Evolutionary conservation across 2,797 vertebrate species (phyloP).

Genomic region (Cheracebus regulus): DNA sequence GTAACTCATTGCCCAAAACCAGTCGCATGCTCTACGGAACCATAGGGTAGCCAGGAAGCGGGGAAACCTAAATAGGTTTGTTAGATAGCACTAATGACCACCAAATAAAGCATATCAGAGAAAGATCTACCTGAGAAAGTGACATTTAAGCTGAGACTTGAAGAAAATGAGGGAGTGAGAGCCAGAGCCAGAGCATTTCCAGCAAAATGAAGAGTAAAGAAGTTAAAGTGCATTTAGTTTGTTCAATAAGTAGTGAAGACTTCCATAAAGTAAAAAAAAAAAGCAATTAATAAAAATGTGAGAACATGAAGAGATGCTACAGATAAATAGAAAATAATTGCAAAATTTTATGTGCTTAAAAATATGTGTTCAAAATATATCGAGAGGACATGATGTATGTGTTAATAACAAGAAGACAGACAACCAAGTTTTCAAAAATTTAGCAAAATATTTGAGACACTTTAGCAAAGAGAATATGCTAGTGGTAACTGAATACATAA

Average conservation of each 20-base stretch:
- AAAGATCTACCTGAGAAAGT: not conserved
- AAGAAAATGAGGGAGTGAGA: not conserved
- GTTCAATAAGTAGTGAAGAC: not conserved
- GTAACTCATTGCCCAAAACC: not conserved
- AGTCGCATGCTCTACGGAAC: not conserved
- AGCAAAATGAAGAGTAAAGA: not conserved
- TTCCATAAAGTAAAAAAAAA: not conserved
- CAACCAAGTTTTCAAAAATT: not conserved
- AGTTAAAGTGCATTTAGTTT: not conserved
- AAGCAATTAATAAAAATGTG: not conserved
- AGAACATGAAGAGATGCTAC: not conserved
- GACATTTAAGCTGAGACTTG: not conserved
- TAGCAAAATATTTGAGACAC: not conserved
- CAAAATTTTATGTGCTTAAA: not conserved
- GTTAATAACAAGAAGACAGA: not conserved
- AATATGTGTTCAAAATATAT: not conserved
- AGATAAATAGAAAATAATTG: not conserved
- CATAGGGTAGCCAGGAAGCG: not conserved
- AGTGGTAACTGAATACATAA: not conserved
- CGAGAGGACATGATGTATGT: not conserved
- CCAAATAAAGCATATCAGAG: not conserved
- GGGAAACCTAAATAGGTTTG: not conserved
- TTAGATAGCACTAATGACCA: not conserved
- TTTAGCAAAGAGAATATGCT: not conserved
- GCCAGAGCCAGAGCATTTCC: not conserved